Conservation (phyloP, 2,888 invertebrate genomes). For the Heliconius hortense region DNA sequence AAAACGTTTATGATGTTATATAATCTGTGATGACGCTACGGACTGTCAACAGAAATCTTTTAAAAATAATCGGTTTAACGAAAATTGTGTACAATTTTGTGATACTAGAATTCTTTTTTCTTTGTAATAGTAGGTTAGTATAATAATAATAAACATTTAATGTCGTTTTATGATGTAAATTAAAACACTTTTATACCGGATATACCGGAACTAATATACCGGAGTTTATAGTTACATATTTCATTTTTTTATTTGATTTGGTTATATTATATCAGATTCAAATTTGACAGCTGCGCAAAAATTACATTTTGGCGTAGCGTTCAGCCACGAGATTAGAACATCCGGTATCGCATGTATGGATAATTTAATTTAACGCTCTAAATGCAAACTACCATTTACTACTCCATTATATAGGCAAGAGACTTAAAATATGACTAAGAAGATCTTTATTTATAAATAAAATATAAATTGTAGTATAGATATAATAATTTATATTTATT, state of each 20-base stretch:
- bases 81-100: no score
- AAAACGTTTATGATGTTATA: no score
- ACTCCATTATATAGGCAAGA: slow-evolving; percentile 7
- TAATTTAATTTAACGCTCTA: slow-evolving; percentile 30
- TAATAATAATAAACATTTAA: no score
- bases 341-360: slow-evolving; percentile 10
- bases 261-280: neutral
- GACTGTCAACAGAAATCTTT: no score
- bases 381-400: slow-evolving; percentile 23
- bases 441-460: neutral
- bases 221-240: no score
- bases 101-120: no score
- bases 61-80: no score
- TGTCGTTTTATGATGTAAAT: no score
- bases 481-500: neutral
- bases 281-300: neutral
- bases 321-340: slow-evolving; percentile 21
- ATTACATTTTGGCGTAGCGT: slow-evolving; percentile 45
- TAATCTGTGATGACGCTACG: no score
- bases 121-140: no score
- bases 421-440: neutral
- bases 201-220: no score
- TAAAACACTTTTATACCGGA: no score
- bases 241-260: neutral
- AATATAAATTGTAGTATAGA: neutral